Base-by-base conservation (phyloP, 2,797 vertebrate genomes). In the Xiphorhynchus erythropygius region DNA sequence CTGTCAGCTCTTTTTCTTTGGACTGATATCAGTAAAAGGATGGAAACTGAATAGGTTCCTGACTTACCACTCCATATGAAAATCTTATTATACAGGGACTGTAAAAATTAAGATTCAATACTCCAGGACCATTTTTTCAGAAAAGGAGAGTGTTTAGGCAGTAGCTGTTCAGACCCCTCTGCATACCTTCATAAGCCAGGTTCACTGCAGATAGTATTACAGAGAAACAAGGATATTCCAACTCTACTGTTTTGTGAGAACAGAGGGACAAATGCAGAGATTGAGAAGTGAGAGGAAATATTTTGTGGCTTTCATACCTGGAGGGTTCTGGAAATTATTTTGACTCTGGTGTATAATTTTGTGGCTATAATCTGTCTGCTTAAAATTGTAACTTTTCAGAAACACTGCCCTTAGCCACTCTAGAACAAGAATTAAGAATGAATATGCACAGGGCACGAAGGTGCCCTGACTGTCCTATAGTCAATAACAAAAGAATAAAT, bases 131-230 rank as follows among this genome's bases (percentile, higher is more conserved):
- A 25, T 37, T 47, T 75, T 85, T 95, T 85, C 53, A 81, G 85
- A 14, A 88, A 90, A 75, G 28, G 49, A 63, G 93, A 91, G 21
- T 2, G 9, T 70, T 78, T 95, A 69, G 60, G 32, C 69, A 94
- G 77, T 50, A 57, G 9, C 23, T 93, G 13, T 87, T 95, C 75
- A 96, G 94, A 91, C 87, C 63, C 86, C 65, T 56, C 68, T 42
- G 23, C 9, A 56, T 18, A 27, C 46, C 39, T 41, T 14, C 5
- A 2, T 22, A 70, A 57, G 9, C 59, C 41, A 82, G 28, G n/a
- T 67, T 39, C 4, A 3, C 16, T n/a, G 30, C 44, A 39, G 49
- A 25, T 7, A 6, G 13, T 47, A 27, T 22, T 10, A 60, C 0
- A 8, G 46, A 65, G 69, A 89, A 92, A 39, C 3, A 42, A 41